Evolutionary conservation across 2,113 vertebrate species (phyloP), one percentile per base, ranked within the genome.

Genomic region (Osmerus eperlanus): DNA sequence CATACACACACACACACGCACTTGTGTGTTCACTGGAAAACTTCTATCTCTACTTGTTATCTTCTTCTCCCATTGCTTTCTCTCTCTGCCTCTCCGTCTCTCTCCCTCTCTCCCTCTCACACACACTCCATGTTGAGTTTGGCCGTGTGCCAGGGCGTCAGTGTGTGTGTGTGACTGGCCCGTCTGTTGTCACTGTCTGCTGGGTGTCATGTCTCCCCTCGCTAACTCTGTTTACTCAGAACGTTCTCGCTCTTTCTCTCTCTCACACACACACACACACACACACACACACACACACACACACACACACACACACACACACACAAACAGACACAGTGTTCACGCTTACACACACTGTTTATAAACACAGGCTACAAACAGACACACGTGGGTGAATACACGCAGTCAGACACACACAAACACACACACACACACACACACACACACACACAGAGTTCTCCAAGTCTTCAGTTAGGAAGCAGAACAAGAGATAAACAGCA

Each of bases 101-200:
- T 59, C 56, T 59, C 5, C 19, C 56, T 59, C n/a, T 59, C 56
- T 59, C n/a, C 21, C 56, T 59, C 56, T 59, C 56, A 76, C 41
- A 51, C 65, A 51, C 79, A 79, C 70, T 80, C 77, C 72, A 55
- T 66, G 71, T 71, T 60, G 75, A 68, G 74, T 65, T 67, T 78
- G 86, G 88, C 75, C 67, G 28, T 7, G 2, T 0, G 70, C 83
- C 85, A 85, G 67, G 74, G 78, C 63, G 73, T 66, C 56, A 19
- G 56, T n/a, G 56, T 59, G n/a, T 59, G 56, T 59, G 56, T 59
- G 56, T 18, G 56, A 59, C 21, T n/a, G 14, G n/a, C 18, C 56
- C 7, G 56, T 84, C 83, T 80, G 70, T 60, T 70, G 74, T 84
- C 81, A 71, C 72, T 82, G 73, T 78, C 78, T 81, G 72, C 71